phyloP scores from a whole-genome alignment of 2,888 invertebrate species.

The Perdita meconis region DNA sequence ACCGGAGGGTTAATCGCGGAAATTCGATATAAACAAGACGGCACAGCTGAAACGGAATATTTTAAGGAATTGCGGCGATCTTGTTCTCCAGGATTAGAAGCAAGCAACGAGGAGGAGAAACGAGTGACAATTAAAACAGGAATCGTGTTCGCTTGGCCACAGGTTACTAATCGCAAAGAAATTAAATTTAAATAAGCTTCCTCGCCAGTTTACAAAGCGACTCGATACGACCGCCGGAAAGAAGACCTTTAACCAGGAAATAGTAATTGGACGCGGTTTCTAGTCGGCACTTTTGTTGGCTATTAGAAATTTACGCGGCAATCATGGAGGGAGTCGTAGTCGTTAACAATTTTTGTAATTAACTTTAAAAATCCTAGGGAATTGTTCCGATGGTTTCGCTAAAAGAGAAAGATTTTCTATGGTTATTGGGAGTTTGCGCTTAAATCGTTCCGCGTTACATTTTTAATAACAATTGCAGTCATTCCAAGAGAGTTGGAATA shows the following conservation, averaged over 20 bases:
- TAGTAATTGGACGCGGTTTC: slow-evolving; percentile 50
- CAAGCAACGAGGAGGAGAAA: slow-evolving; percentile 1
- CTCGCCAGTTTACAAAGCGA: slow-evolving; percentile 32
- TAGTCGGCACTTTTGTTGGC: slow-evolving; percentile 1
- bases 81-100: slow-evolving; percentile 36
- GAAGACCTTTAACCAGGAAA: slow-evolving; percentile 31
- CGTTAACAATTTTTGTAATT: slow-evolving; percentile 53
- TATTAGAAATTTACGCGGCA: slow-evolving; percentile 34
- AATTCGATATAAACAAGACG: slow-evolving; percentile 2
- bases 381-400: slow-evolving; percentile 12
- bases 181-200: slow-evolving; percentile 55
- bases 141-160: slow-evolving; percentile 15
- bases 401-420: not conserved
- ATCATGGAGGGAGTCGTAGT: not conserved
- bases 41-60: slow-evolving; percentile 23
- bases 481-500: not conserved
- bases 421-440: not conserved
- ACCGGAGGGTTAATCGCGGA: slow-evolving; percentile 7
- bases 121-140: slow-evolving; percentile 32
- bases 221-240: not conserved
- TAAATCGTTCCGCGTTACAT: not conserved
- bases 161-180: slow-evolving; percentile 46
- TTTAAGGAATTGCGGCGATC: slow-evolving; percentile 33
- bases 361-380: slow-evolving; percentile 37
- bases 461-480: not conserved